These are phyloP conservation scores for Xenus cinereus DNA, from an alignment of 2,113 vertebrate genomes.

Conservation along the genomic window DNA sequence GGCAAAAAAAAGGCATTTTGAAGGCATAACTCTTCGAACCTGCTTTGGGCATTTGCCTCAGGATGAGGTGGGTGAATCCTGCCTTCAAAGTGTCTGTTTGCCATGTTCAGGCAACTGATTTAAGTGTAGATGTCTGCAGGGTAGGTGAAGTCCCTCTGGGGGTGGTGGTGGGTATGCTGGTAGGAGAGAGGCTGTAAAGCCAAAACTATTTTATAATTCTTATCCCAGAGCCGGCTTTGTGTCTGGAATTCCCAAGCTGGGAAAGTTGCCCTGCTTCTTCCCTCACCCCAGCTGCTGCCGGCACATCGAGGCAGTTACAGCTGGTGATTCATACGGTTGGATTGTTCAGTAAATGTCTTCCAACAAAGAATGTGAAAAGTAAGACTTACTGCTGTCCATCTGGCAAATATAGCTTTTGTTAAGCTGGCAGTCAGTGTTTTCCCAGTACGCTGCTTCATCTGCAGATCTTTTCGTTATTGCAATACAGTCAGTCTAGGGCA, in stretches of 20 bases:
- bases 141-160: background rate
- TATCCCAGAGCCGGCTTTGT: background rate
- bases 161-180: background rate
- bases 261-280: background rate
- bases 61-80: background rate
- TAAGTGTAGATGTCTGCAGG: background rate
- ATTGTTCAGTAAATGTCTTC: background rate
- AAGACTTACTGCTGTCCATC: constrained; percentile 27
- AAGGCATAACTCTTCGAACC: background rate
- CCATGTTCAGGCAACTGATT: background rate
- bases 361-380: background rate
- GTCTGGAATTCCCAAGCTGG: background rate
- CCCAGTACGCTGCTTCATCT: background rate
- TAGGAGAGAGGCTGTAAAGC: background rate
- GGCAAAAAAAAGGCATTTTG: background rate
- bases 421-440: background rate
- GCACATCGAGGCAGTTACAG: background rate
- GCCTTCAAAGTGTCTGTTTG: background rate
- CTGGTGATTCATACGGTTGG: background rate
- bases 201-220: background rate
- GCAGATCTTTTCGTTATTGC: background rate
- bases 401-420: constrained; percentile 47
- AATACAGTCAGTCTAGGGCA: background rate
- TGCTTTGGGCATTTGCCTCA: background rate
- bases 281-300: background rate